These are phyloP conservation scores for Magallana gigas DNA, from an alignment of 1,140 invertebrate genomes.

Conservation along the genomic window DNA sequence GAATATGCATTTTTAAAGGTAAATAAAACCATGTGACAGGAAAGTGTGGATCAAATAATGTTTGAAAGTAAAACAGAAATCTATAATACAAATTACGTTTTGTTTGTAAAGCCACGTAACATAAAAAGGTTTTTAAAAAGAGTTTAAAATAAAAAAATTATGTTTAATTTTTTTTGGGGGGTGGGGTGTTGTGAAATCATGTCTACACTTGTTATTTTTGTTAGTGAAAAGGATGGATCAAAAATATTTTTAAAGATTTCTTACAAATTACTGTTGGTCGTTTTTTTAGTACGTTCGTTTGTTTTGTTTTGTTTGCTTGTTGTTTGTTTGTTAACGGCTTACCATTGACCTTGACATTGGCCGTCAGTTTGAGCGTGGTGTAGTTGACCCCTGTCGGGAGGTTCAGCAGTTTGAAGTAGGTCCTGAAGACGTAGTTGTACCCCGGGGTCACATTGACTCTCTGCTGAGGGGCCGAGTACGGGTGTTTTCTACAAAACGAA, in stretches of 20 bases:
- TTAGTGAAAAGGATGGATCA: too few species aligned
- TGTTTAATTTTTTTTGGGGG: too few species aligned
- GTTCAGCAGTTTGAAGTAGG: slow-evolving; percentile 40
- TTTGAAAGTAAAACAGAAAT: background rate
- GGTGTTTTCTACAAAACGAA: slow-evolving; percentile 7
- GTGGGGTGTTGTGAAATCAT: too few species aligned
- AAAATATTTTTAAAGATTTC: too few species aligned
- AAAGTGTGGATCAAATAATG: background rate
- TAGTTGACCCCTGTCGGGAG: background rate
- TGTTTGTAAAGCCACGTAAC: background rate
- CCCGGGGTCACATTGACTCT: background rate
- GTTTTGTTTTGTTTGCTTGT: too few species aligned
- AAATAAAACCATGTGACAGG: too few species aligned
- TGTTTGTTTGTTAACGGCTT: background rate
- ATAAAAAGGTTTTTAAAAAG: background rate
- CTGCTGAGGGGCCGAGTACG: background rate
- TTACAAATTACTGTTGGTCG: too few species aligned
- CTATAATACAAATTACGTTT: background rate
- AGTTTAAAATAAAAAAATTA: too few species aligned
- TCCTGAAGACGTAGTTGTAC: slow-evolving; percentile 24
- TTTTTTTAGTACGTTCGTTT: too few species aligned
- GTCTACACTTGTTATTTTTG: too few species aligned
- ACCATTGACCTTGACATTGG: slow-evolving; percentile 15
- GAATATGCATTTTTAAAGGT: too few species aligned
- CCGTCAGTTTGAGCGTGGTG: background rate